These are phyloP conservation scores for Dinocampus coccinellae DNA, from an alignment of 2,888 invertebrate genomes.

Conservation along the genomic window DNA sequence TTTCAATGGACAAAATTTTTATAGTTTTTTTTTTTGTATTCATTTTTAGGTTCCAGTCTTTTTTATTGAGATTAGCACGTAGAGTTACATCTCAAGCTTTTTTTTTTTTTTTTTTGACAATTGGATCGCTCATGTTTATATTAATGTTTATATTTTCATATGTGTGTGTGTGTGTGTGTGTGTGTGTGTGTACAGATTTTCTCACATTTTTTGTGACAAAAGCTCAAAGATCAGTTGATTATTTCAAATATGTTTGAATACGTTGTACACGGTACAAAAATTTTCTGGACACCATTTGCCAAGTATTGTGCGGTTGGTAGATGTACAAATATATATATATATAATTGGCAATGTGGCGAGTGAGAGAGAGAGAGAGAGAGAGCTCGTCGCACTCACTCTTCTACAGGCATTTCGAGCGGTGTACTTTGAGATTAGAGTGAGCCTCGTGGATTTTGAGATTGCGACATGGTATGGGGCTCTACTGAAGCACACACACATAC, in stretches of 20 bases:
- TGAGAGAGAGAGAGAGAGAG: not conserved
- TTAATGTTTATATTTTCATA: not conserved
- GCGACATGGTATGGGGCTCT: conserved; percentile 35
- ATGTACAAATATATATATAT: conserved; percentile 16
- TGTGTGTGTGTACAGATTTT: not conserved
- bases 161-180: not conserved
- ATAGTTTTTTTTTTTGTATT: not conserved
- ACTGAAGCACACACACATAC: conserved; percentile 28
- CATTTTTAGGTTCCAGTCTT: not conserved
- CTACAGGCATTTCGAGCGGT: conserved; percentile 20
- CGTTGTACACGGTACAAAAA: not conserved
- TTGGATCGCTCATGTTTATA: too few species aligned
- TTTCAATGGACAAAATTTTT: not conserved
- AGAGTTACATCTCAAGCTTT: not conserved
- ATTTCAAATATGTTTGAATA: conserved; percentile 4
- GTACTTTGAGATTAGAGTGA: conserved; percentile 25
- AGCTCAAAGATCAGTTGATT: conserved; percentile 6
- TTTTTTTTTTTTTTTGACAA: too few species aligned
- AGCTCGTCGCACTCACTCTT: conserved; percentile 1
- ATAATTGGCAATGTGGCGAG: conserved; percentile 23
- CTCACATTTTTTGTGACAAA: not conserved
- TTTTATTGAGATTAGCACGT: conserved; percentile 12
- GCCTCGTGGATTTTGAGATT: conserved; percentile 44
- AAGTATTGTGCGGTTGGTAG: conserved; percentile 11
- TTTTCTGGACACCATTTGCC: conserved; percentile 24